phyloP scores from a whole-genome alignment of 2,797 vertebrate species.

The Erpetoichthys calabaricus region DNA sequence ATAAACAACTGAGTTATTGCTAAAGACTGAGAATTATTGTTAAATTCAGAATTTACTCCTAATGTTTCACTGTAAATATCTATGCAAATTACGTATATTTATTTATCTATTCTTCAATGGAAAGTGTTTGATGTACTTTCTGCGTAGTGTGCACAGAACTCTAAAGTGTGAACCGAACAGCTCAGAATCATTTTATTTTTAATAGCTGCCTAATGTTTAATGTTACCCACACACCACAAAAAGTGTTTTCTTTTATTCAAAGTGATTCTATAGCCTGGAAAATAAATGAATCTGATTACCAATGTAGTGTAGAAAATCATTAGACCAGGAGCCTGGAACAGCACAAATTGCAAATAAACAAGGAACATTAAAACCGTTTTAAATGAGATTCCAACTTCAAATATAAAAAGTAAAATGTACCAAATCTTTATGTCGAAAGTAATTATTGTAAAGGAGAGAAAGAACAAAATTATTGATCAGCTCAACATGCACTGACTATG shows the following conservation, averaged over 20 bases:
- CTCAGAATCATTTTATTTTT: too few species aligned
- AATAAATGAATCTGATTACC: slow-evolving; percentile 77
- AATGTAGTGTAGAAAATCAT: slow-evolving; percentile 65
- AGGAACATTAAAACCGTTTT: slow-evolving; percentile 54
- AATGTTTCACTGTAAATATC: too few species aligned
- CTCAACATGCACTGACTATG: slow-evolving; percentile 41
- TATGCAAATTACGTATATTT: too few species aligned
- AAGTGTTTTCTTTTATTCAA: slow-evolving; percentile 46
- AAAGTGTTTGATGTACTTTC: too few species aligned
- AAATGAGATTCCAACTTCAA: slow-evolving; percentile 40
- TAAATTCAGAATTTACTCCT: too few species aligned
- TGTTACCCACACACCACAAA: too few species aligned
- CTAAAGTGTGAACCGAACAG: too few species aligned
- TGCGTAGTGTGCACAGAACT: too few species aligned
- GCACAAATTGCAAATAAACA: slow-evolving; percentile 46
- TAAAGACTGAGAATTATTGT: too few species aligned
- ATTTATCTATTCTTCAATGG: too few species aligned
- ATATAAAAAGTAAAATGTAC: slow-evolving; percentile 29
- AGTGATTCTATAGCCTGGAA: slow-evolving; percentile 53
- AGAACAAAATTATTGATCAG: slow-evolving; percentile 49
- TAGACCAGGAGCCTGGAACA: slow-evolving; percentile 60
- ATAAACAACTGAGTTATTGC: too few species aligned
- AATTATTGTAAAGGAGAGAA: slow-evolving; percentile 37
- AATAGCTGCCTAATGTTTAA: too few species aligned
- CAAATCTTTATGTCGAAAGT: slow-evolving; percentile 29